Conservation (phyloP, 2,888 invertebrate species). For the Troglohyphantes excavatus region DNA sequence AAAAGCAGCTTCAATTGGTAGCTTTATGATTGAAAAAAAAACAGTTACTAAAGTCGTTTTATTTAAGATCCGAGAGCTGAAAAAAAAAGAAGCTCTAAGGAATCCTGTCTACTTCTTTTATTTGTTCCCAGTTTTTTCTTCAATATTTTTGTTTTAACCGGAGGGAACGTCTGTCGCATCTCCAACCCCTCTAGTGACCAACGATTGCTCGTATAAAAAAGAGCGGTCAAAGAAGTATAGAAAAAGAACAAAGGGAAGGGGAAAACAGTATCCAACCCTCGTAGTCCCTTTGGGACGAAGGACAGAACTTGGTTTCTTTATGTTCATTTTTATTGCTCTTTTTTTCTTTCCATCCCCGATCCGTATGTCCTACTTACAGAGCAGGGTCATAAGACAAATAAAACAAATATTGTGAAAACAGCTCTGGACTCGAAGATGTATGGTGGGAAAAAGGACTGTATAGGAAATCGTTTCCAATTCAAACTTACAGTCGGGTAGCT, state of each 20-base stretch:
- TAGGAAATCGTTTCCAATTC: conserved; percentile 72
- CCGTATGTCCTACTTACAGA: conserved; percentile 67
- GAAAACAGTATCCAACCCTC: conserved; percentile 33
- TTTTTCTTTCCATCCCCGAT: conserved; percentile 47
- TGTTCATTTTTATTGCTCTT: conserved; percentile 50
- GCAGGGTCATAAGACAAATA: conserved; percentile 8
- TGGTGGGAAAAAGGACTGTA: conserved; percentile 62
- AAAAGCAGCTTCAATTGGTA: conserved; percentile 54
- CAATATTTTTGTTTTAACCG: conserved; percentile 66
- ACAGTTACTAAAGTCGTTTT: conserved; percentile 69
- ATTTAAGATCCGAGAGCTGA: conserved; percentile 60
- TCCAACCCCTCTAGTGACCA: conserved; percentile 45
- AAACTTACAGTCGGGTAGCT: conserved; percentile 45
- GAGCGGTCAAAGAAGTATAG: conserved; percentile 40
- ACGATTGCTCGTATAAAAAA: conserved; percentile 16
- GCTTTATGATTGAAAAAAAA: conserved; percentile 52
- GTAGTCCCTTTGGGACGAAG: conserved; percentile 50
- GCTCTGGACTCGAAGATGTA: conserved; percentile 61
- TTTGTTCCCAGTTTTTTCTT: conserved; percentile 29
- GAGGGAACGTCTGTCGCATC: conserved; percentile 51
- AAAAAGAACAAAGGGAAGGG: conserved; percentile 44
- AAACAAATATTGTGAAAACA: conserved; percentile 54
- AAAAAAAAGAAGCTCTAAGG: conserved; percentile 56
- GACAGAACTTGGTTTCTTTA: conserved; percentile 52
- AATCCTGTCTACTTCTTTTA: conserved; percentile 48